Evolutionary conservation across 37 sponge, comb jelly and placozoan genomes (phyloP), one percentile per base, ranked within the genome.

Genomic region (Lycopodina hypogea): DNA sequence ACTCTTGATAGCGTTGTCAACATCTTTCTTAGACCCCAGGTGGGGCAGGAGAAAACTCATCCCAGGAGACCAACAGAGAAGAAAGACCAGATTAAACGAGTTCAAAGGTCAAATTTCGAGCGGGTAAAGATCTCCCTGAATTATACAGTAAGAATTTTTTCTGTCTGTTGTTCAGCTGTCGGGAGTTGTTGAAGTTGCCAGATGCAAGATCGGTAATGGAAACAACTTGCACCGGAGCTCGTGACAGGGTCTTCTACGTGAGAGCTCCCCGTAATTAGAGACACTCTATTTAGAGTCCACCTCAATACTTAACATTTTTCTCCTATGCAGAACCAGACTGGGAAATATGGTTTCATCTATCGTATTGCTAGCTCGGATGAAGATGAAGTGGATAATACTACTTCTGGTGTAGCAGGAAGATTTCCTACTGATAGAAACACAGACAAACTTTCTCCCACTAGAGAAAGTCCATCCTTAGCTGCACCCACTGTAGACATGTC

Each of bases 1-100:
- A 23, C 83, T 38, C 69, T 89, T 95, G 69, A 95, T 95, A 24
- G 86, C 93, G 7, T 50, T 21, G 67, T 95, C 95, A 12, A 95
- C 80, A 11, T 81, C 93, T 74, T 85, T 84, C 87, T 95, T 95
- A 3, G 76, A 78, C 3, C 28, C 23, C 42, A 95, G 53, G 0
- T 72, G 77, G 41, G 77, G 77, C 32, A 77, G 58, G 22, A 81
- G 45, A 42, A 56, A 81, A 18, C 72, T 71, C 81, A 81, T 81
- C 29, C 32, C 40, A 0, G 4, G 23, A 38, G 4, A 4, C 4
- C 29, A 45, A 14, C 59, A 6, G 53, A 18, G 15, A 11, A 15
- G n/a, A n/a, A n/a, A n/a, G n/a, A n/a, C n/a, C 55, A 19, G 55
- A 53, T 53, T 53, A 19, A 17, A 3, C n/a, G n/a, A 6, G 60